phyloP scores from a whole-genome alignment of 2,113 vertebrate species.

The Entelurus aequoreus region DNA sequence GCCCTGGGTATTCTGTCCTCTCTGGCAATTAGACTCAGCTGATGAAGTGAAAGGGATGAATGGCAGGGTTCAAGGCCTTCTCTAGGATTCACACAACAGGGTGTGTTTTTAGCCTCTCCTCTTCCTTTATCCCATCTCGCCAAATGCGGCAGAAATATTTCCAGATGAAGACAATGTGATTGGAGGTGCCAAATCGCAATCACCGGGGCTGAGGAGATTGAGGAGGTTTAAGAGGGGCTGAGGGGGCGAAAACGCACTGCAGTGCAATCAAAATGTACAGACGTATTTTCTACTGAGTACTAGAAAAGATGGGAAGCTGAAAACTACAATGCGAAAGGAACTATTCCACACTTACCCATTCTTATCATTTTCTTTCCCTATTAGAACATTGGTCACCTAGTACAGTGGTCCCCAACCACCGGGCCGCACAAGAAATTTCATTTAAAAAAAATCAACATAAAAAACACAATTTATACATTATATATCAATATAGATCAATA shows the following conservation, averaged over 20 bases:
- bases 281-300: slow-evolving; percentile 26
- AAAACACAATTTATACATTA: too few species aligned
- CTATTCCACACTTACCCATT: too few species aligned
- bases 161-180: slow-evolving; percentile 87
- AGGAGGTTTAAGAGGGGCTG: slow-evolving; percentile 52
- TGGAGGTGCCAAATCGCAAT: slow-evolving; percentile 70
- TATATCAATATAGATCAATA: too few species aligned
- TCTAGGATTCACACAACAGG: slow-evolving; percentile 95
- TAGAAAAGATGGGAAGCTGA: slow-evolving; percentile 17
- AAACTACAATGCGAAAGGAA: not conserved
- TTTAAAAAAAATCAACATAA: too few species aligned
- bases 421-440: too few species aligned
- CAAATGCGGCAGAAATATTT: slow-evolving; percentile 93
- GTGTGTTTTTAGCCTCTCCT: slow-evolving; percentile 75
- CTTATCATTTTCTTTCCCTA: too few species aligned
- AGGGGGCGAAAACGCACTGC: slow-evolving; percentile 47
- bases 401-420: too few species aligned
- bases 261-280: slow-evolving; percentile 31
- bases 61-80: slow-evolving; percentile 99
- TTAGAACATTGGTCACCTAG: too few species aligned
- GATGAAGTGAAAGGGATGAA: slow-evolving; percentile 99
- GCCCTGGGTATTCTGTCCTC: slow-evolving; percentile 94
- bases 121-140: slow-evolving; percentile 71
- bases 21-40: slow-evolving; percentile 99
- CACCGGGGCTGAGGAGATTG: slow-evolving; percentile 57